phyloP scores from a whole-genome alignment of 1,140 invertebrate species.

The Trichonephila clavipes region DNA sequence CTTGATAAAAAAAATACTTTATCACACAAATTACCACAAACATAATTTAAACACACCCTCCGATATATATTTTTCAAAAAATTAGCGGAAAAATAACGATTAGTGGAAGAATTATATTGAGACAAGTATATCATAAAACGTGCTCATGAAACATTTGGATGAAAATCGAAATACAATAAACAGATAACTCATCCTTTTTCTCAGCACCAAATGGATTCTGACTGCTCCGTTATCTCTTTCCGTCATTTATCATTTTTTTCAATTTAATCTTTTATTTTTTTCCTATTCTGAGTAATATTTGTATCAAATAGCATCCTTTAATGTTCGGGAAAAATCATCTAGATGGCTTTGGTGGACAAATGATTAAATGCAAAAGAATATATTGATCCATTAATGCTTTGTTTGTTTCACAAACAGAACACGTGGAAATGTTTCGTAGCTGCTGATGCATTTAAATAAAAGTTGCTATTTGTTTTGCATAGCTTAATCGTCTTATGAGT shows the following conservation, averaged over 20 bases:
- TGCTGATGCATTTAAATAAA: neutral
- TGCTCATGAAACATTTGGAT: slow-evolving; percentile 40
- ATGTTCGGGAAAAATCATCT: slow-evolving; percentile 20
- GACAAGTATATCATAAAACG: slow-evolving; percentile 22
- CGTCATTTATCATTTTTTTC: slow-evolving; percentile 18
- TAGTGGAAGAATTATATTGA: neutral
- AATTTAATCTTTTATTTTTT: neutral
- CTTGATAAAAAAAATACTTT: too few species aligned
- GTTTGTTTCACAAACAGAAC: neutral
- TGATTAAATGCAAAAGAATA: slow-evolving; percentile 35
- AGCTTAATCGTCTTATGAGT: neutral
- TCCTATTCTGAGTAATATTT: neutral
- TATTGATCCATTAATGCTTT: slow-evolving; percentile 24
- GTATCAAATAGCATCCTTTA: slow-evolving; percentile 35
- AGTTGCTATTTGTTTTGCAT: neutral
- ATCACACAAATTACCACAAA: neutral
- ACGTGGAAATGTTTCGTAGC: neutral
- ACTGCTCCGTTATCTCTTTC: slow-evolving; percentile 34
- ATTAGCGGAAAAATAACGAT: neutral
- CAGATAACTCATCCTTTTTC: slow-evolving; percentile 16
- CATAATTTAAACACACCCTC: neutral
- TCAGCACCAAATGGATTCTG: slow-evolving; percentile 11
- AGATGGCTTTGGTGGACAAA: slow-evolving; percentile 34
- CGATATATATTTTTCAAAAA: neutral
- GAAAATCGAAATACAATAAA: slow-evolving; percentile 41